Evolutionary conservation across 35 echinoderm and acorn worm species (phyloP).

Genomic region (Ophiothrix spiculata): DNA sequence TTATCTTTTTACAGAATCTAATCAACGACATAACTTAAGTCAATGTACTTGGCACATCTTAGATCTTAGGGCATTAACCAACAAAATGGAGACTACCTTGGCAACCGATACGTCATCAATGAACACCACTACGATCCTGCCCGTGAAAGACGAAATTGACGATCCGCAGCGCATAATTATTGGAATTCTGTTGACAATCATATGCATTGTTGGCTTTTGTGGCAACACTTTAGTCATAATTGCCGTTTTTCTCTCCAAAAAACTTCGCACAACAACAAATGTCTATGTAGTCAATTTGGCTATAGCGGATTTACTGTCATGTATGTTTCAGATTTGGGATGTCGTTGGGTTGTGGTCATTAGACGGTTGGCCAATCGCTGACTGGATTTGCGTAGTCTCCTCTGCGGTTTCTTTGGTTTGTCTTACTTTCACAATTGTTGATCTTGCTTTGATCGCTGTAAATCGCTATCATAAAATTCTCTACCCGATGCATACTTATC

Average conservation of each 20-base stretch:
- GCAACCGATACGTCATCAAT: too few species aligned
- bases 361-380: slow-evolving; percentile 42
- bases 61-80: too few species aligned
- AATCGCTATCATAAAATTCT: slow-evolving; percentile 61
- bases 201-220: too few species aligned
- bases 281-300: slow-evolving; percentile 68
- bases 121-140: too few species aligned
- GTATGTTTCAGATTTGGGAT: slow-evolving; percentile 56
- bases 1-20: too few species aligned
- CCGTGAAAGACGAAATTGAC: too few species aligned
- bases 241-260: slow-evolving; percentile 57
- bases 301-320: slow-evolving; percentile 35
- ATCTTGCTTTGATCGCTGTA: slow-evolving; percentile 63
- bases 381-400: slow-evolving; percentile 33
- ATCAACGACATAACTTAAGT: too few species aligned
- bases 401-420: slow-evolving; percentile 39
- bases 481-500: slow-evolving; percentile 14
- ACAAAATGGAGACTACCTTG: too few species aligned
- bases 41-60: too few species aligned
- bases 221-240: slow-evolving; percentile 56
- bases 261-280: slow-evolving; percentile 66
- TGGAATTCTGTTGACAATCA: too few species aligned
- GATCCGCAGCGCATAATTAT: too few species aligned
- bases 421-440: slow-evolving; percentile 53
- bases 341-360: slow-evolving; percentile 46